Conservation (phyloP, 2,797 vertebrate genomes). For the Linurgus olivaceus region DNA sequence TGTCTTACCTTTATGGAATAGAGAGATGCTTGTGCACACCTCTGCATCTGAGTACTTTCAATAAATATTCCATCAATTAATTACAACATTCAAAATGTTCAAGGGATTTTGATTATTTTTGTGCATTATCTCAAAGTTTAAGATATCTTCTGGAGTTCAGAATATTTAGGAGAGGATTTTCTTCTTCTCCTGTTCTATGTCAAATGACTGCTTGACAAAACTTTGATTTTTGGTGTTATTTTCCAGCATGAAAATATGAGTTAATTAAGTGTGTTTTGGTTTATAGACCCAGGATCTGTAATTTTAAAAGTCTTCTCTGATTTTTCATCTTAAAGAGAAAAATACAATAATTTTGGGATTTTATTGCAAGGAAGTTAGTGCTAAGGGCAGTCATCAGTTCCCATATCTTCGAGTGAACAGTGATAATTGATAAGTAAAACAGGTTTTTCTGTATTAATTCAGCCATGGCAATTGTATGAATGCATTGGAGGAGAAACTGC, state of each 20-base stretch:
- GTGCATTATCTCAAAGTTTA: background rate
- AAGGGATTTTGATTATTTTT: background rate
- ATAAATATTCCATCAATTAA: background rate
- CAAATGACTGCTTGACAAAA: background rate
- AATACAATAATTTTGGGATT: background rate
- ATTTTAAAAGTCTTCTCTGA: background rate
- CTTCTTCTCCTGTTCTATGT: background rate
- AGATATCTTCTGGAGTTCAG: background rate
- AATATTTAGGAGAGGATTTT: background rate
- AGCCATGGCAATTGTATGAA: background rate
- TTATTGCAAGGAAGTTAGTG: background rate
- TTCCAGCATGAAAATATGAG: background rate
- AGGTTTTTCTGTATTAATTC: conserved; percentile 48
- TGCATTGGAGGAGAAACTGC: conserved; percentile 60
- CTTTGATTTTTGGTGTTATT: background rate
- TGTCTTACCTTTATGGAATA: background rate
- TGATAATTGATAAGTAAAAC: conserved; percentile 60
- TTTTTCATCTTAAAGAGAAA: conserved; percentile 4
- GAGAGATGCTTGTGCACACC: background rate
- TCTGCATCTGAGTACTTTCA: background rate
- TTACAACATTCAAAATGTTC: background rate
- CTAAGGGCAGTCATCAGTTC: background rate
- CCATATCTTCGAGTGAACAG: background rate
- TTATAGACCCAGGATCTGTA: background rate
- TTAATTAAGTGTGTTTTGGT: background rate